Base-by-base conservation (phyloP, 2,888 invertebrate species). In the Teleogryllus oceanicus region DNA sequence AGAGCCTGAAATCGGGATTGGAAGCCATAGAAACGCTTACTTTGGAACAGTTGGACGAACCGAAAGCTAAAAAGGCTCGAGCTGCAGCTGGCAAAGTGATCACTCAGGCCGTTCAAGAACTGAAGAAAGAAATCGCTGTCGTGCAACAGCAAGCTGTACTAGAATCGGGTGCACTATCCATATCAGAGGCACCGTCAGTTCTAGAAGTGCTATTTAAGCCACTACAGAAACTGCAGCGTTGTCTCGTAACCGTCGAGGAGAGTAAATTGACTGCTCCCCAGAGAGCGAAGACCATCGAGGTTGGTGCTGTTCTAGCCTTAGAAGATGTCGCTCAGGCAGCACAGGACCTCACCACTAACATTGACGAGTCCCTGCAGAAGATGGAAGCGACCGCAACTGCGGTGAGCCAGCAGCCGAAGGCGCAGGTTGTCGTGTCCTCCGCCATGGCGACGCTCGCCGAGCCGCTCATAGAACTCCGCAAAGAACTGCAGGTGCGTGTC, bases 61-160 rank as follows among this genome's bases (percentile, higher is more conserved):
- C 62, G 13, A n/a, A n/a, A 13, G 62, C 62, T 18, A n/a, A 18
- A n/a, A 62, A 18, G 16, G 62, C 62, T 3, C 16, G 62, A n/a
- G 62, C 62, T 13, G 62, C 62, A 0, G 62, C 62, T 0, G 62
- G n/a, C 3, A n/a, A 13, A n/a, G 62, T 62, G 62, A 37, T 37
- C 8, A n/a, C 62, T 1, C 16, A n/a, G 16, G 62, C 62, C n/a
- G 62, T 62, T 13, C 13, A 13, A 13, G 62, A 62, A n/a, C 62
- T 62, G 16, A 62, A 62, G 62, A 13, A n/a, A 62, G 16, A 62
- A n/a, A 62, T 62, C 62, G 62, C 62, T 13, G 62, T 62, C 16
- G 49, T 77, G 49, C 77, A 77, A 18, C 77, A 50, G 20, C 18
- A 77, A 77, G 49, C 77, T 5, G 49, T 77, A 20, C 49, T 77